phyloP scores from a whole-genome alignment of 2,888 invertebrate species.

The Heliconius aoede region DNA sequence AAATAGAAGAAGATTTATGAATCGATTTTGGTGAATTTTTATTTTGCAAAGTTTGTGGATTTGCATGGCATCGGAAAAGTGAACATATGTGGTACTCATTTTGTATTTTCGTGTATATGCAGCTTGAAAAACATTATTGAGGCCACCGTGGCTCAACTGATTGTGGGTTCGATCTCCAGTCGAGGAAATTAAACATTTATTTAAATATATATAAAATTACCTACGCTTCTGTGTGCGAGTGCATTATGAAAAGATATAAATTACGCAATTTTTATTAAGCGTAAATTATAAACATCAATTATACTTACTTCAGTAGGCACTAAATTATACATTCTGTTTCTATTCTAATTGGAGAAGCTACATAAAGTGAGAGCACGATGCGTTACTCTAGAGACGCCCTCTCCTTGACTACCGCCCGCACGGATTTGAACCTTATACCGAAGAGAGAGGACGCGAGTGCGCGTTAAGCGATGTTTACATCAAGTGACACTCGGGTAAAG shows the following conservation, averaged over 20 bases:
- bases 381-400: slow-evolving; percentile 40
- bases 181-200: too few relatives aligned
- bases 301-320: background rate
- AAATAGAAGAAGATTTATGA: too few relatives aligned
- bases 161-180: too few relatives aligned
- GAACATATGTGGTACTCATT: too few relatives aligned
- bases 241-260: background rate
- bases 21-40: too few relatives aligned
- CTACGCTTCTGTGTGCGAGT: too few relatives aligned
- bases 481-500: slow-evolving; percentile 67
- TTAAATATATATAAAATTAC: too few relatives aligned
- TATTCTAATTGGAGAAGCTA: slow-evolving; percentile 27
- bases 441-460: slow-evolving; percentile 17
- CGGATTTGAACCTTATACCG: slow-evolving; percentile 33
- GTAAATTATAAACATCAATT: background rate
- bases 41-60: too few relatives aligned
- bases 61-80: too few relatives aligned
- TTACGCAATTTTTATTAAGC: background rate
- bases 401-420: slow-evolving; percentile 24
- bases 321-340: slow-evolving; percentile 9
- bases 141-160: too few relatives aligned
- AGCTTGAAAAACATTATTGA: too few relatives aligned
- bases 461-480: slow-evolving; percentile 25
- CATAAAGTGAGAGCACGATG: slow-evolving; percentile 25
- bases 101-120: too few relatives aligned